Evolutionary conservation across 53 echinoderm and acorn worm species (phyloP), one percentile per base, ranked within the genome.

Genomic region (Patiria pectinifera): DNA sequence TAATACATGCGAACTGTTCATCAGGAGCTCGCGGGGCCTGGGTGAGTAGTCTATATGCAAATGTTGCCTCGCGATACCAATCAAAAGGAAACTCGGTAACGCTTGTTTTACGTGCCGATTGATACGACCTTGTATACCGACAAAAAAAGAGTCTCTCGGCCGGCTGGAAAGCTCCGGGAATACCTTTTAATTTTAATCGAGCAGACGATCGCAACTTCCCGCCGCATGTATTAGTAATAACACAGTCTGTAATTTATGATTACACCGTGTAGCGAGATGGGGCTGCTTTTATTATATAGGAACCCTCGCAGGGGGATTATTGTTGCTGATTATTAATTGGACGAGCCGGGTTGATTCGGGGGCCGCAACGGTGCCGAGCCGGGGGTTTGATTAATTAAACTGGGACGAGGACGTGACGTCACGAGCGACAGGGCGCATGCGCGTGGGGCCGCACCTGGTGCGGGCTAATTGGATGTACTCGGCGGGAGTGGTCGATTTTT

Each of bases 331-430:
- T 72, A 86, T 86, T 86, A 86, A 86, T 86, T 75, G 60, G 85
- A 66, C 14, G 83, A 46, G 59, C 60, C 8, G 16, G 80, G 80
- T 45, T n/a, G 80, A 46, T 12, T 25, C 12, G 23, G 48, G 49
- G 81, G 81, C 21, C 43, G 76, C 11, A 47, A 24, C 19, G 10
- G 46, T 48, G 25, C 62, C 22, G 62, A 8, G 60, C 58, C 4
- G 44, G n/a, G 10, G 62, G 45, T 88, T 35, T 35, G 53, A 88
- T 78, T 88, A 88, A 88, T 88, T 88, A 88, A 88, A 88, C 25
- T 45, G 45, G 77, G 35, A 53, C 77, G 35, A 58, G 62, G 60
- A 59, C n/a, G 88, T 88, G 88, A 88, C 61, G 78, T 78, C 78
- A 88, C 60, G 44, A 24, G 59, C 19, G 77, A 13, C 72, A 35